These are phyloP conservation scores for Torymus aiolomorphi DNA, from an alignment of 2,888 invertebrate species.

Conservation along the genomic window DNA sequence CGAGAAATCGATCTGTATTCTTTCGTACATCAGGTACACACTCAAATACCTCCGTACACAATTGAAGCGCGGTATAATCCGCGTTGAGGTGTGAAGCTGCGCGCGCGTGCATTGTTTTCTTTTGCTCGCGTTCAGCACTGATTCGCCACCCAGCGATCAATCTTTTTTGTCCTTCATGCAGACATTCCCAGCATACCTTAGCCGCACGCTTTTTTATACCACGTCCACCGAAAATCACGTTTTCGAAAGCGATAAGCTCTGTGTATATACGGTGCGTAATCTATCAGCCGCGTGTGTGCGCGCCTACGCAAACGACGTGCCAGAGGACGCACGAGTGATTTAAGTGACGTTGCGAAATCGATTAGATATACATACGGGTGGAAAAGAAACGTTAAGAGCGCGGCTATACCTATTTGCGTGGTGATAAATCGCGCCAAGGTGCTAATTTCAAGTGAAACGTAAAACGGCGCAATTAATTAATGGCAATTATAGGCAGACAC, in stretches of 20 bases:
- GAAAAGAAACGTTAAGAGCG: constrained; percentile 2
- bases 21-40: neutral
- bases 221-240: too few relatives aligned
- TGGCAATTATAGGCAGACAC: too few relatives aligned
- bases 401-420: too few relatives aligned
- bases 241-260: too few relatives aligned
- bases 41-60: too few relatives aligned
- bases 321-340: neutral
- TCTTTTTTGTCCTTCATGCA: constrained; percentile 17
- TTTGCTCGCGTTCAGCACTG: constrained; percentile 30
- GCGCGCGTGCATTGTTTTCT: neutral
- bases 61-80: neutral
- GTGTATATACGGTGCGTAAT: too few relatives aligned
- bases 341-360: constrained; percentile 17
- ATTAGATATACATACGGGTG: too few relatives aligned
- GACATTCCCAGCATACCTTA: neutral
- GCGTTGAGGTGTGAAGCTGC: constrained; percentile 11
- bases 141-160: constrained; percentile 1
- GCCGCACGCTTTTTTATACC: neutral
- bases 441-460: constrained; percentile 7
- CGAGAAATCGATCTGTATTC: constrained; percentile 19
- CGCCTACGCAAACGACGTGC: too few relatives aligned
- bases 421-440: constrained; percentile 5
- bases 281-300: too few relatives aligned
- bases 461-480: neutral